Percentiles rank a stretch among this genome's conserved stretches.
phyloP scores from a whole-genome alignment of 1,140 invertebrate species.

The Nixonia krombeini region DNA sequence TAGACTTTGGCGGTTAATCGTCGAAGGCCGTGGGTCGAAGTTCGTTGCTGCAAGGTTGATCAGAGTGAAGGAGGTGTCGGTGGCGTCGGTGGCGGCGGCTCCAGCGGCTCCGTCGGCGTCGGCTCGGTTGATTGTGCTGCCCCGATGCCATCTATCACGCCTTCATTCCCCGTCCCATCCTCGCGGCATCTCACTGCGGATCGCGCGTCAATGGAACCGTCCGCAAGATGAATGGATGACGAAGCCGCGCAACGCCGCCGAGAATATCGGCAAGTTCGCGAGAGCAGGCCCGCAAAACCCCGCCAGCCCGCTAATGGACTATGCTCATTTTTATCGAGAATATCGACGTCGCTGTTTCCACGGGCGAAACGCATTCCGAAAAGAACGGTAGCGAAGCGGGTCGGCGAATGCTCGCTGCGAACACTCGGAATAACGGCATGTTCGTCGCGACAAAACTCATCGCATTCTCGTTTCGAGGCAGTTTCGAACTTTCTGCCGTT shows the following conservation, averaged over 20 bases:
- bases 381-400: too few relatives aligned
- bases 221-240: conserved; percentile 61
- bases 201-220: conserved; percentile 37
- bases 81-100: conserved; percentile 2
- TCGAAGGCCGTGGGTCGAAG: conserved; percentile 29
- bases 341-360: conserved; percentile 10
- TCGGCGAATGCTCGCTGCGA: too few relatives aligned
- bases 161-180: conserved; percentile 56
- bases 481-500: too few relatives aligned
- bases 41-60: conserved; percentile 37
- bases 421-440: too few relatives aligned
- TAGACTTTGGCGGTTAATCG: conserved; percentile 58
- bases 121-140: conserved; percentile 57
- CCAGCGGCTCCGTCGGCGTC: neutral
- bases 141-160: conserved; percentile 63
- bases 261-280: conserved; percentile 43
- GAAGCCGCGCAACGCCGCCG: conserved; percentile 22
- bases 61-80: conserved; percentile 31
- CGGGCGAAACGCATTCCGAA: neutral
- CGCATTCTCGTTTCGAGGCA: too few relatives aligned
- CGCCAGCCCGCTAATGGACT: conserved; percentile 45
- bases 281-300: conserved; percentile 20
- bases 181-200: conserved; percentile 27
- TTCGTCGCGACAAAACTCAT: too few relatives aligned
- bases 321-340: conserved; percentile 50